A percentile compares a stretch with the other conserved stretches of the same genome.
These are phyloP conservation scores for Halcyon chelicuti DNA, from an alignment of 2,797 vertebrate genomes.

Conservation along the genomic window DNA sequence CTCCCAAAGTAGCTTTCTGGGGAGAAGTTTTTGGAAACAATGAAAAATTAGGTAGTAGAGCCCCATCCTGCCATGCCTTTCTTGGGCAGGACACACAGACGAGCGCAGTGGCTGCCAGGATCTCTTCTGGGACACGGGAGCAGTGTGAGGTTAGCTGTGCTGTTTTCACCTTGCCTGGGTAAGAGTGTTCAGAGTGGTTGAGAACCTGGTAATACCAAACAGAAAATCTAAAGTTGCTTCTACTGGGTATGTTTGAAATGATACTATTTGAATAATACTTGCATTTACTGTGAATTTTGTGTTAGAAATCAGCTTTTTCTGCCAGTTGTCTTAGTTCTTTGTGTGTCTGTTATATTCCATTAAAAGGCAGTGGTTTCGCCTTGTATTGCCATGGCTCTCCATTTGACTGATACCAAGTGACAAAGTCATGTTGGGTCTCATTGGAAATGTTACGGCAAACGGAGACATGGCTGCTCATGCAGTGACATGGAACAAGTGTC, in stretches of 20 bases:
- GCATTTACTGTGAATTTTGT: background rate
- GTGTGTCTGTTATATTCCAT: background rate
- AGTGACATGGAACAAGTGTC: slow-evolving; percentile 26
- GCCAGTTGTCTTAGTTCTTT: background rate
- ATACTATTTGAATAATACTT: background rate
- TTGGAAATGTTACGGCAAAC: background rate
- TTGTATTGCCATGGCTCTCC: background rate
- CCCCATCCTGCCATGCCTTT: background rate
- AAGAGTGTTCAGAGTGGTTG: background rate
- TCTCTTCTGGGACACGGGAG: background rate
- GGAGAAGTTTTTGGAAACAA: background rate
- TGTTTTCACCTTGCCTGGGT: background rate
- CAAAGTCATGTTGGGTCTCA: background rate
- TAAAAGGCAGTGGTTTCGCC: background rate
- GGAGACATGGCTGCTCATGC: background rate
- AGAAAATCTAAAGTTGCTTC: background rate
- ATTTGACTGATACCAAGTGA: background rate
- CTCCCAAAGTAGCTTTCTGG: background rate
- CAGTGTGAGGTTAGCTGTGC: background rate
- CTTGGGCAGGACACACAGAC: fast-evolving
- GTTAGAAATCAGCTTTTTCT: background rate
- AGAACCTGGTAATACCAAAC: background rate
- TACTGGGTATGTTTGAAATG: background rate
- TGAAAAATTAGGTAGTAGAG: background rate
- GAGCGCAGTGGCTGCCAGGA: background rate